Base-by-base conservation (phyloP, 2,888 invertebrate genomes). In the Phalera bucephala region DNA sequence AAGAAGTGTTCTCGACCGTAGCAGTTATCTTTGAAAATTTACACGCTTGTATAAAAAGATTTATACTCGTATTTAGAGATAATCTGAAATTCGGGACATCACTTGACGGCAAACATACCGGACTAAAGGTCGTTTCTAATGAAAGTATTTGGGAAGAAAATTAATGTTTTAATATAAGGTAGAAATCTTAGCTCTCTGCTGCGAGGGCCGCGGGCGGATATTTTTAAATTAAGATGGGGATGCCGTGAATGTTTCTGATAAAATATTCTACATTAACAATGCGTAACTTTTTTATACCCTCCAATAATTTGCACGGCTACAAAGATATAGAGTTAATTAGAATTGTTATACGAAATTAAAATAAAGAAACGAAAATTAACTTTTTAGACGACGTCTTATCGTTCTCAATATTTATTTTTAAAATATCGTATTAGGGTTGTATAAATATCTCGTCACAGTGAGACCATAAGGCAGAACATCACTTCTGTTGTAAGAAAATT, bases 161-260 rank as follows among this genome's bases (percentile, higher is more conserved):
- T 64, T 66, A 66, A 64, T 67, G 60, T n/a, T 55, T 59, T 62
- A 56, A 63, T 64, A 62, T 58, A 47, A 66, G 64, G n/a, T n/a
- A n/a, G n/a, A n/a, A n/a, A 67, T 67, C 50, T 52, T 52, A 64
- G 67, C 64, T 67, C 60, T 60, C 61, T 46, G 39, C 34, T 34
- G 40, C 37, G 33, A 48, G 42, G 41, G 40, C 42, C 40, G 48
- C 49, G 33, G 39, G 40, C 43, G 51, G 55, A 54, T 45, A 47
- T 63, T 63, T 60, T 65, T 61, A 54, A 54, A 63, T 65, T 58
- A 58, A 49, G 40, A 57, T 57, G 54, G 42, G 48, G 37, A 43
- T 43, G 17, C 38, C 38, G 38, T 51, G 43, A 52, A 50, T 57
- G 51, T n/a, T 56, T 44, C 49, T 45, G 45, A 48, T 54, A 45